Conservation (phyloP, 1,140 invertebrate genomes). For the Matsumurasca onukii region DNA sequence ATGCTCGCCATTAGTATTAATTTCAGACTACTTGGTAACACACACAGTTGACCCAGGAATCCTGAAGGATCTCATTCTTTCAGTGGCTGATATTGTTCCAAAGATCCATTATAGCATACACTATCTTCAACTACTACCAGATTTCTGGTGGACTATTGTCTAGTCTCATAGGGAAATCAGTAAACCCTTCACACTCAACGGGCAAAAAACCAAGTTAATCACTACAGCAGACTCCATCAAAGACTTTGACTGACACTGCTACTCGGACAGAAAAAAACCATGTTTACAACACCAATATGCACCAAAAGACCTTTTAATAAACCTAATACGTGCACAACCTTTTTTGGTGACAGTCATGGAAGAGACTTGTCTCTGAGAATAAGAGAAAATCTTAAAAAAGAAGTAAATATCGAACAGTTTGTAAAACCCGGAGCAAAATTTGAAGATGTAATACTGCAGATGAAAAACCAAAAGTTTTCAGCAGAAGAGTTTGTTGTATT, state of each 20-base stretch:
- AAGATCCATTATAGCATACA: background rate
- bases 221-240: background rate
- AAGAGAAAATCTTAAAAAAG: background rate
- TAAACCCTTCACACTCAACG: background rate
- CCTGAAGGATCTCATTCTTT: background rate
- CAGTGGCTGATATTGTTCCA: background rate
- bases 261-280: background rate
- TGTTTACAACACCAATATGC: background rate
- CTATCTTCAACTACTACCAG: background rate
- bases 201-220: no score
- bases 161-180: no score
- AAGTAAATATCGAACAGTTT: background rate
- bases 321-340: background rate
- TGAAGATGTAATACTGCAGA: background rate
- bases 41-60: background rate
- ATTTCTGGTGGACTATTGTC: no score
- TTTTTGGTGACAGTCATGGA: background rate
- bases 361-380: background rate
- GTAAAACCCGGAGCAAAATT: slow-evolving; percentile 1
- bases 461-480: background rate
- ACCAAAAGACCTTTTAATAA: background rate
- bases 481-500: background rate
- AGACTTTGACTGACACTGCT: background rate
- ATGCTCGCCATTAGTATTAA: background rate
- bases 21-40: background rate